Percentiles rank a stretch among this genome's conserved stretches.
Evolutionary conservation across 2,888 invertebrate species (phyloP).

Genomic region (Parelbella ahira): DNA sequence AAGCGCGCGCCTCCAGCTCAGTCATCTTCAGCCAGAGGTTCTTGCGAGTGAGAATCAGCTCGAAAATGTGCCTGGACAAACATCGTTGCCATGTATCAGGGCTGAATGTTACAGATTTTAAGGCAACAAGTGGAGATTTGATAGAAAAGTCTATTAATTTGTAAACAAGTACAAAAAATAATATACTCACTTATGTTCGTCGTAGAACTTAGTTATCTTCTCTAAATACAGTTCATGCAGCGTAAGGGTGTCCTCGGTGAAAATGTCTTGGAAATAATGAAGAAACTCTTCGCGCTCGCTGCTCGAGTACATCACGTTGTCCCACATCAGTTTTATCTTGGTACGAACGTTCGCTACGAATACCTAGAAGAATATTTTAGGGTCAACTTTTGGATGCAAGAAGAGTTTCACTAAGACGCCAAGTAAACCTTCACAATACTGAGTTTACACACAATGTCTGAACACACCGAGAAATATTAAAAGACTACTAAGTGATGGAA

Average conservation of each 20-base stretch:
- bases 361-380: too few species aligned
- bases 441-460: too few species aligned
- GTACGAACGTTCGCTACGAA: slow-evolving; percentile 84
- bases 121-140: too few species aligned
- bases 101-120: too few species aligned
- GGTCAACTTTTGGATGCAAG: too few species aligned
- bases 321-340: slow-evolving; percentile 88
- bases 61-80: slow-evolving; percentile 82
- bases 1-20: slow-evolving; percentile 86
- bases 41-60: slow-evolving; percentile 83
- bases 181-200: slow-evolving; percentile 80
- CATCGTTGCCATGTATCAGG: too few species aligned
- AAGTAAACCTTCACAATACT: too few species aligned
- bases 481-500: too few species aligned
- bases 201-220: slow-evolving; percentile 83
- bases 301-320: slow-evolving; percentile 85
- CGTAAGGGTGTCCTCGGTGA: slow-evolving; percentile 89
- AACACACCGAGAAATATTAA: too few species aligned
- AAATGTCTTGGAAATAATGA: slow-evolving; percentile 84
- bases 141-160: too few species aligned
- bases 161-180: background rate
- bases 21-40: slow-evolving; percentile 87
- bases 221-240: slow-evolving; percentile 89
- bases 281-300: slow-evolving; percentile 82
- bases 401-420: too few species aligned